Base-by-base conservation (phyloP, 2,113 vertebrate species). In the Carassius carassius region DNA sequence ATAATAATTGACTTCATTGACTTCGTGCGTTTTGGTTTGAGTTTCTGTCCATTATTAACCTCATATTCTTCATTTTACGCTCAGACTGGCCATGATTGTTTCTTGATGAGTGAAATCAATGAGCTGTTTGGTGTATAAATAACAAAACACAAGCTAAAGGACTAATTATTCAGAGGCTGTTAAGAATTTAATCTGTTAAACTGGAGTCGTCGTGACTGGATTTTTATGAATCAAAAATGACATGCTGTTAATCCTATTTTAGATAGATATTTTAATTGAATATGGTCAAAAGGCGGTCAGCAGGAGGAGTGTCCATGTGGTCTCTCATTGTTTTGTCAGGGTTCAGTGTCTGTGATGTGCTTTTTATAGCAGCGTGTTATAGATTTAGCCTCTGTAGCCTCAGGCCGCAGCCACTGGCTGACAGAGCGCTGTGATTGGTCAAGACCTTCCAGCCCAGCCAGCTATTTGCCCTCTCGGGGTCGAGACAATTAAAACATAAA, bases 61-160 rank as follows among this genome's bases (percentile, higher is more conserved):
- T 75, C 14, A 25, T 23, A 75, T 75, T 75, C n/a, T 41, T 74
- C 51, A 70, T 83, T 75, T 75, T 75, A 47, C 2, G 73, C 23
- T 51, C 44, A 51, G 41, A 75, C 49, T 75, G 72, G 5, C 6
- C 3, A 0, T 63, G 51, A 83, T 74, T 62, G 58, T 73, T 83
- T 83, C 56, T 83, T 83, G 56, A 83, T 83, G 73, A 76, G 54
- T 49, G 23, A 83, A 76, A 76, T 29, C 73, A 75, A 75, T 75
- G 47, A 75, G 44, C 73, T 75, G 73, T 75, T 75, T 51, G 41
- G 73, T 75, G 47, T 29, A 75, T 75, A 75, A 75, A 75, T 75
- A 13, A 51, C 3, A 49, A 29, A 75, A 75, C 73, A 75, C 73
- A 75, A 25, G 73, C 73, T 75, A 19, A 51, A 75, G 14, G 11